phyloP scores from a whole-genome alignment of 2,113 vertebrate genomes.

The Phylloscopus whistleri region DNA sequence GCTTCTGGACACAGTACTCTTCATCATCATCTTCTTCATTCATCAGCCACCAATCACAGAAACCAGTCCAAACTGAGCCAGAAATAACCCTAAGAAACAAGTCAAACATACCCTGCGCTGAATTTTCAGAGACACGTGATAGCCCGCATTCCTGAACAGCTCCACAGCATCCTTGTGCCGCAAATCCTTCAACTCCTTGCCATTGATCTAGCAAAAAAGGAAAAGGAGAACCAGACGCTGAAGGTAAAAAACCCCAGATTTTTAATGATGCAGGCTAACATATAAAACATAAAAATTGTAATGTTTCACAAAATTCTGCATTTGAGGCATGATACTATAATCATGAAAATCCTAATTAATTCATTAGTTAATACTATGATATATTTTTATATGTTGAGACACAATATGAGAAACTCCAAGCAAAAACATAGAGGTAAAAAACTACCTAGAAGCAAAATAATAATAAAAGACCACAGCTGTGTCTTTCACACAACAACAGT shows the following conservation, averaged over 20 bases:
- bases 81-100: neutral
- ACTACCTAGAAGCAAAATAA: neutral
- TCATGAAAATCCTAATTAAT: neutral
- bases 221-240: neutral
- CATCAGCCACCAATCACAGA: neutral
- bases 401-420: neutral
- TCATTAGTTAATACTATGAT: neutral
- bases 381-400: neutral
- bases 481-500: slow-evolving; percentile 1
- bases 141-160: slow-evolving; percentile 87
- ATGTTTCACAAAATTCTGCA: neutral
- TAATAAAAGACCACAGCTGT: neutral
- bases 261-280: neutral
- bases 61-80: neutral
- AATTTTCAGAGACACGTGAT: slow-evolving; percentile 82
- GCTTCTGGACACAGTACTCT: neutral
- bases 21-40: neutral
- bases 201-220: slow-evolving; percentile 82
- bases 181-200: slow-evolving; percentile 77
- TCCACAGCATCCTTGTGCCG: slow-evolving; percentile 85
- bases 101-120: slow-evolving; percentile 80
- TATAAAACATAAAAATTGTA: neutral
- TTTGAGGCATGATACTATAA: neutral
- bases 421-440: neutral
- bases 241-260: neutral